phyloP scores from a whole-genome alignment of 2,113 vertebrate genomes.

The Anolis sagrei region DNA sequence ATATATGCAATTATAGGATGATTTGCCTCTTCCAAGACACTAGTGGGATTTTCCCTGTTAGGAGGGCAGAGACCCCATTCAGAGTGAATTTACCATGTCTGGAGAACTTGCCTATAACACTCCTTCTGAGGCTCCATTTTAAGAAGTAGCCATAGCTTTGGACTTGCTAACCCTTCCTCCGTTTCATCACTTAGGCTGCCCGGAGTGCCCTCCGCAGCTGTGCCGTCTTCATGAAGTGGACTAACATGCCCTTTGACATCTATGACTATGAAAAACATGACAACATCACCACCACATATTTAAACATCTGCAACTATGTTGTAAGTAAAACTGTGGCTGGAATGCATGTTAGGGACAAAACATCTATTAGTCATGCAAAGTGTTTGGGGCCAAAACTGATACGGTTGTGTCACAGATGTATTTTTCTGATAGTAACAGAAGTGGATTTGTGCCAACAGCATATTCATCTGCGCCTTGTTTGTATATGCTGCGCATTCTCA shows the following conservation, averaged over 20 bases:
- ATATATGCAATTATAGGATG: background rate
- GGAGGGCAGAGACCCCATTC: too few species aligned
- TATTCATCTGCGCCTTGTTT: too few species aligned
- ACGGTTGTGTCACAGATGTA: too few species aligned
- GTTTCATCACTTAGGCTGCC: background rate
- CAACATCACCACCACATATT: background rate
- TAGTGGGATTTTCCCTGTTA: background rate
- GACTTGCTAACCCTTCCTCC: background rate
- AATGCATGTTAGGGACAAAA: too few species aligned
- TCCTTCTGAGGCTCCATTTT: background rate
- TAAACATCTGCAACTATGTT: background rate
- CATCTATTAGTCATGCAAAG: too few species aligned
- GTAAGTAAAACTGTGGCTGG: background rate
- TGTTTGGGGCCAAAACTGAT: too few species aligned
- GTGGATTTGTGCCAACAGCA: too few species aligned
- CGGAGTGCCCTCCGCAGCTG: fast-evolving
- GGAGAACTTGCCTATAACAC: background rate
- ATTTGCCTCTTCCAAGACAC: background rate
- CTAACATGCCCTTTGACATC: background rate
- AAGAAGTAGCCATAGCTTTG: background rate
- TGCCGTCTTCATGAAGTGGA: background rate
- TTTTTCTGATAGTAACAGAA: too few species aligned
- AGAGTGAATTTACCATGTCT: too few species aligned
- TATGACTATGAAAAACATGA: background rate
- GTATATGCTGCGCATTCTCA: too few species aligned